phyloP scores from a whole-genome alignment of 2,797 vertebrate genomes.

The Numenius phaeopus region DNA sequence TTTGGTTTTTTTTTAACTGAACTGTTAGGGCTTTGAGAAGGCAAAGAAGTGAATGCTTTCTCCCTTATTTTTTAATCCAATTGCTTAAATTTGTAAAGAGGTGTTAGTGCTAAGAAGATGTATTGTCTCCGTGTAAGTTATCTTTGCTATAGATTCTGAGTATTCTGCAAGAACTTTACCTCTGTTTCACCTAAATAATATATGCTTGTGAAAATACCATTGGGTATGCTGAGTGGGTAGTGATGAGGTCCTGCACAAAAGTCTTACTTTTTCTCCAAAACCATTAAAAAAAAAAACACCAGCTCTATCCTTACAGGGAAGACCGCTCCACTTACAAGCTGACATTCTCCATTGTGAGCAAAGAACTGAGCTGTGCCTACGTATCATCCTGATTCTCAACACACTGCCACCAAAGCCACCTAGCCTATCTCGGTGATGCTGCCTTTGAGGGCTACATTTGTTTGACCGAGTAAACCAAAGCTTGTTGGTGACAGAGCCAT shows the following conservation, averaged over 20 bases:
- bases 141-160: not conserved
- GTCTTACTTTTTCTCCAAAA: not conserved
- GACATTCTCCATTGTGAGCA: not conserved
- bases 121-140: not conserved
- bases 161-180: not conserved
- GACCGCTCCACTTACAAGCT: not conserved
- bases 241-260: rapidly evolving
- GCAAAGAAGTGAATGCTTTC: not conserved
- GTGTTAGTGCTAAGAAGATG: not conserved
- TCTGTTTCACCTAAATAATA: not conserved
- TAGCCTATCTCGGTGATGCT: rapidly evolving
- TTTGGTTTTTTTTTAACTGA: not conserved
- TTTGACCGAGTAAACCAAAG: not conserved
- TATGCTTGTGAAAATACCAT: not conserved
- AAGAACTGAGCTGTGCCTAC: not conserved
- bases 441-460: not conserved
- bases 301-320: not conserved
- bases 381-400: not conserved
- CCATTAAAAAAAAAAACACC: not conserved
- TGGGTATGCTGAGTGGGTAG: not conserved
- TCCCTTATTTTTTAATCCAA: not conserved
- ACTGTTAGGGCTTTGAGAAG: not conserved
- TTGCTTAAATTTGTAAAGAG: not conserved
- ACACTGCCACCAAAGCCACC: not conserved
- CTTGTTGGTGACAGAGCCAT: not conserved